Conservation (phyloP, 2,113 vertebrate genomes). For the Desmodus rotundus region DNA sequence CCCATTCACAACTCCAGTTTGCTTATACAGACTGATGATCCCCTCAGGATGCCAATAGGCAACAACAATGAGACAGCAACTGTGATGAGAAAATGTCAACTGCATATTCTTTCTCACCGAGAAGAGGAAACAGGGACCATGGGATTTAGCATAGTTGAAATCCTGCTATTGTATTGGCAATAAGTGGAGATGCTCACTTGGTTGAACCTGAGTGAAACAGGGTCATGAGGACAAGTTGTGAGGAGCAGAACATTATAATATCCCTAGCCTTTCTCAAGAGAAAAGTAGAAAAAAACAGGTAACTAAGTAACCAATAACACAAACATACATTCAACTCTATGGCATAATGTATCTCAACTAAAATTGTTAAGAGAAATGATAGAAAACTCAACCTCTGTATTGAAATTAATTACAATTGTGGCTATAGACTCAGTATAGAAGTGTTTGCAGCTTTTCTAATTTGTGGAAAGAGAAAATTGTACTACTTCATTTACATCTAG, state of each 20-base stretch:
- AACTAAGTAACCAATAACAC: background rate
- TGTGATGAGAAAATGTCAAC: background rate
- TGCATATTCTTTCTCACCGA: background rate
- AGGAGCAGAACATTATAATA: background rate
- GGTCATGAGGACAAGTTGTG: background rate
- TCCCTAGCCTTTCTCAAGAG: background rate
- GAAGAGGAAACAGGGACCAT: background rate
- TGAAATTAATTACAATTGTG: slow-evolving; percentile 71
- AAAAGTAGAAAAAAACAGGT: background rate
- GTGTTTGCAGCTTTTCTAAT: slow-evolving; percentile 69
- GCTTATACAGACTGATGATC: background rate
- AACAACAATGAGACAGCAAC: background rate
- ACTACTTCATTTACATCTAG: slow-evolving; percentile 71
- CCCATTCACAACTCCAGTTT: background rate
- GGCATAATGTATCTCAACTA: background rate
- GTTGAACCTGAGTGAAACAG: slow-evolving; percentile 29
- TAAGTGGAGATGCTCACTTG: slow-evolving; percentile 59
- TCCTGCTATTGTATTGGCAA: background rate
- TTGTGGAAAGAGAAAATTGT: slow-evolving; percentile 47
- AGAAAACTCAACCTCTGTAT: slow-evolving; percentile 47
- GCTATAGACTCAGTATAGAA: slow-evolving; percentile 69
- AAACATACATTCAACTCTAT: background rate
- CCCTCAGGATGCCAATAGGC: background rate
- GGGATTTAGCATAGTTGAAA: background rate
- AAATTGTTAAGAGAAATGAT: background rate